Evolutionary conservation across 1,140 invertebrate species (phyloP).

Genomic region (Euura lappo): DNA sequence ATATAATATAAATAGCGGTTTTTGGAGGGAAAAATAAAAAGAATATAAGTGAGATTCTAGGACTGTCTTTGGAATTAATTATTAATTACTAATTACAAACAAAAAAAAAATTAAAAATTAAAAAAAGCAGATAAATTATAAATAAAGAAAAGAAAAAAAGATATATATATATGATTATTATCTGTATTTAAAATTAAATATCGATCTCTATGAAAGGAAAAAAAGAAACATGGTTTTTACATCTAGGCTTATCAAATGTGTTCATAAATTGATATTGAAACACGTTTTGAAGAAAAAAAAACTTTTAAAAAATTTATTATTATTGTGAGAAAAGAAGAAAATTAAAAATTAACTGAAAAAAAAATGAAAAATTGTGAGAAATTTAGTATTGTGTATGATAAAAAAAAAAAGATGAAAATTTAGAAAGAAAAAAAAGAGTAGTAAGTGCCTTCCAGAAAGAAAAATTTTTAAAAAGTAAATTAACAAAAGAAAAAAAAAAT

Average conservation of each 20-base stretch:
- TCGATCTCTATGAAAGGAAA: slow-evolving; percentile 15
- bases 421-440: slow-evolving; percentile 49
- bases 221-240: slow-evolving; percentile 46
- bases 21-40: slow-evolving; percentile 29
- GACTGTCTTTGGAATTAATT: slow-evolving; percentile 47
- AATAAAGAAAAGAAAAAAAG: neutral
- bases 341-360: slow-evolving; percentile 26
- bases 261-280: slow-evolving; percentile 35
- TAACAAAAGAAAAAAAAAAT: slow-evolving; percentile 47
- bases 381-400: slow-evolving; percentile 24
- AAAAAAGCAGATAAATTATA: too few species aligned
- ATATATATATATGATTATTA: neutral
- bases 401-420: slow-evolving; percentile 34
- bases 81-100: slow-evolving; percentile 14
- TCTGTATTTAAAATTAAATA: slow-evolving; percentile 5
- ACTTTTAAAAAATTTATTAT: too few species aligned
- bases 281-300: slow-evolving; percentile 22
- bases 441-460: slow-evolving; percentile 61
- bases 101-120: neutral
- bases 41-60: slow-evolving; percentile 43
- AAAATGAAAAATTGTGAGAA: slow-evolving; percentile 2
- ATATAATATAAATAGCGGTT: slow-evolving; percentile 25
- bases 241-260: slow-evolving; percentile 48
- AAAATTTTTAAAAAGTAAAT: slow-evolving; percentile 30
- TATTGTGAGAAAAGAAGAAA: slow-evolving; percentile 12